These are phyloP conservation scores for Lampropteryx suffumata DNA, from an alignment of 2,888 invertebrate species.

Conservation along the genomic window DNA sequence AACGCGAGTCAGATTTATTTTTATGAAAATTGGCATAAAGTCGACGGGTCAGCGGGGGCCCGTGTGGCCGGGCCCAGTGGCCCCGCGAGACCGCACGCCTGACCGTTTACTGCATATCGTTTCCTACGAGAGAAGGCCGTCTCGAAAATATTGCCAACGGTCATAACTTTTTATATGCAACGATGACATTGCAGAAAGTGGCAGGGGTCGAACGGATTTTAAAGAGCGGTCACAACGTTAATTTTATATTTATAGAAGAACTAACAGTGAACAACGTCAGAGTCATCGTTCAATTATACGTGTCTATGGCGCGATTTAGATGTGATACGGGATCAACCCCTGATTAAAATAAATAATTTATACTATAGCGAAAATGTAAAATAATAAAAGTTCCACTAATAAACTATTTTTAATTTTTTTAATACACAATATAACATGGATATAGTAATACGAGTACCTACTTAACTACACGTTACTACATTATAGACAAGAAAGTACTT, in stretches of 20 bases:
- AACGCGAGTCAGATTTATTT: conserved; percentile 81
- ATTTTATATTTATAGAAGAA: neutral
- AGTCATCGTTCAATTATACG: too few species aligned
- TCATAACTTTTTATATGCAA: conserved; percentile 83
- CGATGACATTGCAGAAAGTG: conserved; percentile 82
- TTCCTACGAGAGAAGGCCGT: conserved; percentile 66
- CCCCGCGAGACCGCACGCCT: conserved; percentile 80
- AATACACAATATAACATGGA: too few species aligned
- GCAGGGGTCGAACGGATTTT: conserved; percentile 48
- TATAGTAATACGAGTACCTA: too few species aligned
- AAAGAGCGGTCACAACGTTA: conserved; percentile 45
- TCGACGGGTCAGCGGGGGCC: conserved; percentile 73
- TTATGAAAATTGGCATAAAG: conserved; percentile 84
- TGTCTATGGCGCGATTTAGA: too few species aligned
- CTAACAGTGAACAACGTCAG: too few species aligned
- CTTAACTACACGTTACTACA: too few species aligned
- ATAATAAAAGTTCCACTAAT: too few species aligned
- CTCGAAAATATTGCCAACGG: conserved; percentile 79
- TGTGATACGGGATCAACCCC: too few species aligned
- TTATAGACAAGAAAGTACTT: too few species aligned
- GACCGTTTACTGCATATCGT: conserved; percentile 83
- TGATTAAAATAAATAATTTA: too few species aligned
- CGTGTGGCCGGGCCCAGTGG: conserved; percentile 58
- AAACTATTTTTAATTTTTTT: too few species aligned
- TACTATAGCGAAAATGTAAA: too few species aligned